Conservation (phyloP, 2,113 vertebrate genomes). For the Cyprinodon brontotheroides region DNA sequence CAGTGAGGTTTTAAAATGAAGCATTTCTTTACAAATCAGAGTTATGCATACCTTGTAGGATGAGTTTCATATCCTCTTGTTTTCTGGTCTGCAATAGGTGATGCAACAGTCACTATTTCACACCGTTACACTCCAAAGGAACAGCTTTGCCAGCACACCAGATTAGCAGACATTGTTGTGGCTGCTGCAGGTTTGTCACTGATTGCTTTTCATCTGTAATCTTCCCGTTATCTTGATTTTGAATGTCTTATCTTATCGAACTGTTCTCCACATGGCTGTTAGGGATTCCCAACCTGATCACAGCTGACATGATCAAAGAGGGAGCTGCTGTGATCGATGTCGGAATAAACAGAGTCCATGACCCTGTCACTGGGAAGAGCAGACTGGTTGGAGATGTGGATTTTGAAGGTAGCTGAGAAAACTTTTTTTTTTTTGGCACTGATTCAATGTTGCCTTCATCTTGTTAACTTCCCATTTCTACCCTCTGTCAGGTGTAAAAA, state of each 20-base stretch:
- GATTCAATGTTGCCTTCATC: background rate
- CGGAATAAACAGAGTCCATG: conserved; percentile 91
- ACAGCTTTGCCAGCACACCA: conserved; percentile 90
- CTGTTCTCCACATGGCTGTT: conserved; percentile 6
- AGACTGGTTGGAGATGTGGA: conserved; percentile 95
- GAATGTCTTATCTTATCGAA: background rate
- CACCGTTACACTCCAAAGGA: conserved; percentile 97
- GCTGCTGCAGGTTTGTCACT: conserved; percentile 90
- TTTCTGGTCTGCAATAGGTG: conserved; percentile 77
- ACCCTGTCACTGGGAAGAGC: conserved; percentile 86
- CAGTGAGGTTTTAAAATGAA: too few relatives aligned
- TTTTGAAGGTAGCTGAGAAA: conserved; percentile 86
- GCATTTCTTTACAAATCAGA: too few relatives aligned
- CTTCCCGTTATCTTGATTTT: background rate
- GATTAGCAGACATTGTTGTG: conserved; percentile 91
- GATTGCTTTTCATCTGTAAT: background rate
- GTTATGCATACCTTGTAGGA: background rate
- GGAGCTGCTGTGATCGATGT: conserved; percentile 94
- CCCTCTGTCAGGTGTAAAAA: conserved; percentile 82
- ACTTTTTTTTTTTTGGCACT: background rate
- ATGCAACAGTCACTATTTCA: conserved; percentile 96
- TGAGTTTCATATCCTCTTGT: background rate
- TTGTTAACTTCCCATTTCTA: background rate
- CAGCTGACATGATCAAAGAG: conserved; percentile 96
- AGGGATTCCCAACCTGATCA: conserved; percentile 98